These are phyloP conservation scores for Myotis findleyi DNA, from an alignment of 2,797 vertebrate species.

Conservation along the genomic window DNA sequence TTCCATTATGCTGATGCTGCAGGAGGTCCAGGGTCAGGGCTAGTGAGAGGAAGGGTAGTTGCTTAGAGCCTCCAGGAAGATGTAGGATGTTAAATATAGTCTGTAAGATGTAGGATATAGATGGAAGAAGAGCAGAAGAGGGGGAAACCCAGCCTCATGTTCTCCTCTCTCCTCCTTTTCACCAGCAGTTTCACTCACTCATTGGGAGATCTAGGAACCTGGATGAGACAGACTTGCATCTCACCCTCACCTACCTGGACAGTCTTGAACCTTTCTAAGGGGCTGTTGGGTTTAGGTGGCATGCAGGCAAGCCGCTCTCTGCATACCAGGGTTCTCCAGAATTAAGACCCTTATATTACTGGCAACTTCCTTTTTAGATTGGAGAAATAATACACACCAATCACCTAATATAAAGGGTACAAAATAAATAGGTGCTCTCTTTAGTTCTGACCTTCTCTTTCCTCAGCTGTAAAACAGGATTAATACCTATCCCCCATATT, in stretches of 20 bases:
- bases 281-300: background rate
- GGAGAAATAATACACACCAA: slow-evolving; percentile 16
- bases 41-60: background rate
- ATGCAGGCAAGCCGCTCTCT: slow-evolving; percentile 33
- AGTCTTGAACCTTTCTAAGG: slow-evolving; percentile 36
- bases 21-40: background rate
- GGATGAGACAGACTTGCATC: slow-evolving; percentile 21
- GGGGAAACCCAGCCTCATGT: background rate
- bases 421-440: slow-evolving; percentile 30
- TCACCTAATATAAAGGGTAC: background rate
- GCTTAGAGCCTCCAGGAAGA: slow-evolving; percentile 32
- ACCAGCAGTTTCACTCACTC: slow-evolving; percentile 36
- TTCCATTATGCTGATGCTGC: slow-evolving; percentile 12
- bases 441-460: slow-evolving; percentile 44
- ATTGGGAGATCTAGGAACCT: slow-evolving; percentile 25
- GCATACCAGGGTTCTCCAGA: background rate
- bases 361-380: slow-evolving; percentile 28
- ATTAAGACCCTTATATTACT: slow-evolving; percentile 42
- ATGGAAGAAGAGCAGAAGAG: background rate
- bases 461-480: slow-evolving; percentile 33
- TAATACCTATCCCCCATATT: background rate
- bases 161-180: slow-evolving; percentile 12
- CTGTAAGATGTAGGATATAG: background rate
- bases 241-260: background rate
- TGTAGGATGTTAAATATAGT: background rate